phyloP scores from a whole-genome alignment of 1,140 invertebrate species.

The Bactericera cockerelli region DNA sequence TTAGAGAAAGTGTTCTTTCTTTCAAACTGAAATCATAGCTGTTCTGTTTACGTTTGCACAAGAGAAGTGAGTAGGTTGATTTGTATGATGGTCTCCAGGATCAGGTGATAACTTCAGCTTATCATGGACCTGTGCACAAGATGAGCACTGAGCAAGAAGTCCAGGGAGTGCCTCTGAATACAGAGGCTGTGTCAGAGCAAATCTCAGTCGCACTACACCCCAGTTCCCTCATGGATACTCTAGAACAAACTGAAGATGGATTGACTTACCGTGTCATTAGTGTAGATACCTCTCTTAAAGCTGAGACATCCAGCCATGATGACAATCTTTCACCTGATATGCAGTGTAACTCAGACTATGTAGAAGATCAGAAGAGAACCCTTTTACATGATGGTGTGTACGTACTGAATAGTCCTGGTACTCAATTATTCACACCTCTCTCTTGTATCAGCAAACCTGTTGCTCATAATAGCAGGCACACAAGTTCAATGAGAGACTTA shows the following conservation, averaged over 20 bases:
- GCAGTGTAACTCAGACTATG: not conserved
- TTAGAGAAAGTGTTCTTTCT: too few relatives aligned
- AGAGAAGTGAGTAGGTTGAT: too few relatives aligned
- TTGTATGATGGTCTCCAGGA: too few relatives aligned
- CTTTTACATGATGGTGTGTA: too few relatives aligned
- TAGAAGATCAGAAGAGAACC: not conserved
- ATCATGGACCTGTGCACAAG: too few relatives aligned
- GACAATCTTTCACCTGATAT: not conserved
- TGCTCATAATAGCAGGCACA: too few relatives aligned
- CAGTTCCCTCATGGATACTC: not conserved
- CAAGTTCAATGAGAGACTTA: too few relatives aligned
- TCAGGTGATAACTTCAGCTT: too few relatives aligned
- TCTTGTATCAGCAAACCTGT: not conserved
- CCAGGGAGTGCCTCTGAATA: too few relatives aligned
- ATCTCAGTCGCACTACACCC: not conserved
- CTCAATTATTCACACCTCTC: not conserved
- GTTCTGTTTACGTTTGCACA: too few relatives aligned
- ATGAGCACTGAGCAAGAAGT: too few relatives aligned
- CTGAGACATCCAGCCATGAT: not conserved
- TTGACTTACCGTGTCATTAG: not conserved
- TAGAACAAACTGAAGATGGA: not conserved
- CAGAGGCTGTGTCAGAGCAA: not conserved
- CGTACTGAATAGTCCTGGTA: not conserved
- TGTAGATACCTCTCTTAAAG: not conserved
- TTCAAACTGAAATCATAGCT: too few relatives aligned